Evolutionary conservation across 2,113 vertebrate genomes (phyloP).

Genomic region (Oplegnathus fasciatus): DNA sequence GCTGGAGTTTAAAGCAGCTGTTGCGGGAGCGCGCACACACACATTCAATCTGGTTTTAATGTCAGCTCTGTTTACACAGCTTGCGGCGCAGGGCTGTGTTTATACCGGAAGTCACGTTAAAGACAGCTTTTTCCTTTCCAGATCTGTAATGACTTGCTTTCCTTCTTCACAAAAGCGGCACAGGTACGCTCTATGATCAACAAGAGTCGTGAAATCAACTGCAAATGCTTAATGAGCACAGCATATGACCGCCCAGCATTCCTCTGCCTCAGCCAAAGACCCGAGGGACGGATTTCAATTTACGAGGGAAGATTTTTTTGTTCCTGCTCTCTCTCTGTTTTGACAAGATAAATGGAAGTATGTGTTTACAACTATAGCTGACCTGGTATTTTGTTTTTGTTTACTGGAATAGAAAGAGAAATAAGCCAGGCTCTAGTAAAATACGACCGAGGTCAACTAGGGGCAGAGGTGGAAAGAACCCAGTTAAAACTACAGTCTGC

Average conservation of each 20-base stretch:
- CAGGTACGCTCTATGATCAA: slow-evolving; percentile 38
- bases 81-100: slow-evolving; percentile 49
- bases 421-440: not conserved
- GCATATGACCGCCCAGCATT: slow-evolving; percentile 63
- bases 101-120: slow-evolving; percentile 30
- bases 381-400: slow-evolving; percentile 12
- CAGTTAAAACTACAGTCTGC: not conserved
- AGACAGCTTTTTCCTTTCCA: slow-evolving; percentile 33
- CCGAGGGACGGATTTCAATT: slow-evolving; percentile 52
- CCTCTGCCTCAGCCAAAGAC: slow-evolving; percentile 49
- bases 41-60: slow-evolving; percentile 54
- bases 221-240: slow-evolving; percentile 48
- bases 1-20: slow-evolving; percentile 30
- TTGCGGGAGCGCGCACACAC: slow-evolving; percentile 20
- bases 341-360: slow-evolving; percentile 29
- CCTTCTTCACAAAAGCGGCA: slow-evolving; percentile 11
- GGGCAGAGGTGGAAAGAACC: not conserved
- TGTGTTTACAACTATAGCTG: slow-evolving; percentile 34
- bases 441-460: not conserved
- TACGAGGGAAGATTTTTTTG: slow-evolving; percentile 41
- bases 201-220: slow-evolving; percentile 27
- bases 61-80: slow-evolving; percentile 66
- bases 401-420: not conserved
- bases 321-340: slow-evolving; percentile 26
- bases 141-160: slow-evolving; percentile 22